These are phyloP conservation scores for Periophthalmus magnuspinnatus DNA, from an alignment of 2,797 vertebrate genomes.

Conservation along the genomic window DNA sequence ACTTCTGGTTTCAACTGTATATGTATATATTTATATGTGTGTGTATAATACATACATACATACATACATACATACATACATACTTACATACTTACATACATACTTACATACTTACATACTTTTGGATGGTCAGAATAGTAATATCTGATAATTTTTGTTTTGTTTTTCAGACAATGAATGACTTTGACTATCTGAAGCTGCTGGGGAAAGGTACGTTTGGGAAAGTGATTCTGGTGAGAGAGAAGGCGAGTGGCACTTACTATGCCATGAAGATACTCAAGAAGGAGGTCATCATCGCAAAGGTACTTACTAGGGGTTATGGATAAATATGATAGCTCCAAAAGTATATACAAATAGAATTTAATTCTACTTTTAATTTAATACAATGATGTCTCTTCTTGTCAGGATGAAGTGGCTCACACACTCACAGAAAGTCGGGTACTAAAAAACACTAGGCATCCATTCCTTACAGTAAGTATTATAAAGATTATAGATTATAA, in stretches of 20 bases:
- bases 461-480: conserved; percentile 95
- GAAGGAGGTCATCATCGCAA: conserved; percentile 98
- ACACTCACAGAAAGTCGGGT: conserved; percentile 97
- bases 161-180: conserved; percentile 92
- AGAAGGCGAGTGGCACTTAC: conserved; percentile 96
- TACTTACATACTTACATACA: too few relatives aligned
- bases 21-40: too few relatives aligned
- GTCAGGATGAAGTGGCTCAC: conserved; percentile 96
- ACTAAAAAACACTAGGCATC: conserved; percentile 95
- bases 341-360: too few relatives aligned
- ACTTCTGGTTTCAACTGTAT: too few relatives aligned
- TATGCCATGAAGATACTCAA: conserved; percentile 99
- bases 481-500: not conserved
- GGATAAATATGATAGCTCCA: too few relatives aligned
- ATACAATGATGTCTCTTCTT: not conserved
- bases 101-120: too few relatives aligned
- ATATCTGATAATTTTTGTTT: not conserved
- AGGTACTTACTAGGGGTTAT: conserved; percentile 71
- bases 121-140: too few relatives aligned
- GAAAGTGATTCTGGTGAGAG: conserved; percentile 96
- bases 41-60: too few relatives aligned
- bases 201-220: conserved; percentile 98
- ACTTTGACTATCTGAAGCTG: conserved; percentile 99
- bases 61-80: too few relatives aligned
- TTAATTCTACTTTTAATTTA: not conserved